Conservation (phyloP, 2,797 vertebrate genomes). For the Gallirallus australis region DNA sequence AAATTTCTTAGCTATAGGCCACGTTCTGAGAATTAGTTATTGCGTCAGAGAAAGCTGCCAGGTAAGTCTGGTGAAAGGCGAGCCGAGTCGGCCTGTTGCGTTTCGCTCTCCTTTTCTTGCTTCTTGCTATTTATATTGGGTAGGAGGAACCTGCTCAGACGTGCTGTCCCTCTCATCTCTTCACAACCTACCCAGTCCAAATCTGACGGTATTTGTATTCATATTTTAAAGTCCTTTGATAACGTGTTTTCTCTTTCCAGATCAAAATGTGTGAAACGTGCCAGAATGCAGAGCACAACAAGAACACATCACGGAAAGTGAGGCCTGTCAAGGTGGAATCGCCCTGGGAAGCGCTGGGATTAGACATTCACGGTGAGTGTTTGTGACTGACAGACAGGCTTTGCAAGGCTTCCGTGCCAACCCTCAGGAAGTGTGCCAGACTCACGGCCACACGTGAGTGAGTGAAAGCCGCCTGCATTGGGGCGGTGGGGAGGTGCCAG, state of each 20-base stretch:
- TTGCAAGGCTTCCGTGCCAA: not conserved
- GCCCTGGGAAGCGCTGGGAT: constrained; percentile 88
- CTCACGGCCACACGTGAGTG: not conserved
- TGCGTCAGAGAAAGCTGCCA: not conserved
- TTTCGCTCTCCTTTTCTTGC: not conserved
- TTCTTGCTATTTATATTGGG: accelerated
- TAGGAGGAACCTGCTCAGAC: not conserved
- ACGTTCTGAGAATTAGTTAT: not conserved
- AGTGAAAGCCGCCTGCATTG: not conserved
- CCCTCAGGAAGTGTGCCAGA: not conserved
- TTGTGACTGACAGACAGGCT: not conserved
- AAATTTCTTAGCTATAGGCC: constrained; percentile 18
- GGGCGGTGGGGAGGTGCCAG: not conserved
- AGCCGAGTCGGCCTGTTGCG: not conserved
- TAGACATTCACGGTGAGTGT: constrained; percentile 84
- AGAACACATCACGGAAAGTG: constrained; percentile 80
- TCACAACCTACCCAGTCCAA: not conserved
- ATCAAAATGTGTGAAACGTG: constrained; percentile 92
- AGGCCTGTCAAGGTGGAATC: constrained; percentile 86
- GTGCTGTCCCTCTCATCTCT: not conserved
- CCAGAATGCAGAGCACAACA: constrained; percentile 87
- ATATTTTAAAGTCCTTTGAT: not conserved
- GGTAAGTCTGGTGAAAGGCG: not conserved
- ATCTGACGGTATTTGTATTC: not conserved
- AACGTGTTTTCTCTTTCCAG: constrained; percentile 65